Evolutionary conservation across 2,113 vertebrate species (phyloP).

Genomic region (Marcusenius ussheri): DNA sequence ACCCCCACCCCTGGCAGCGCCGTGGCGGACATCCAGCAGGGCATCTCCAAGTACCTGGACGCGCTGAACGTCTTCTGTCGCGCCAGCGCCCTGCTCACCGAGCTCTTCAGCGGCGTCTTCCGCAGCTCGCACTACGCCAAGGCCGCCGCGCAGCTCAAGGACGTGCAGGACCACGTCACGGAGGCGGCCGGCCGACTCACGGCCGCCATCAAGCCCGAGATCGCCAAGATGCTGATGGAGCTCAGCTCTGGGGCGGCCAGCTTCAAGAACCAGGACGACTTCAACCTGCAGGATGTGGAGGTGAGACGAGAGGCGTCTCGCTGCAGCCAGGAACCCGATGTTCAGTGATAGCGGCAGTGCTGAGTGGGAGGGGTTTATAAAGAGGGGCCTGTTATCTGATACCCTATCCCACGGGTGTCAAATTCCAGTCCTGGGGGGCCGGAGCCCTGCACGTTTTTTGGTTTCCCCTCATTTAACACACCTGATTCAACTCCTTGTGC

Average conservation of each 20-base stretch:
- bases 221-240: slow-evolving; percentile 99
- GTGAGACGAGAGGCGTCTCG: slow-evolving; percentile 43
- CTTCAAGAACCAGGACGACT: slow-evolving; percentile 96
- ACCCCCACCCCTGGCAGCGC: slow-evolving; percentile 70
- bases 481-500: too few relatives aligned
- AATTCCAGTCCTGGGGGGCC: too few relatives aligned
- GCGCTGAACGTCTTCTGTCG: slow-evolving; percentile 96
- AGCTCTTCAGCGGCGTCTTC: slow-evolving; percentile 96
- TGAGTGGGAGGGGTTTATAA: too few relatives aligned
- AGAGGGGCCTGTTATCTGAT: too few relatives aligned
- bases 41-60: slow-evolving; percentile 97
- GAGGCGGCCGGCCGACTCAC: slow-evolving; percentile 93
- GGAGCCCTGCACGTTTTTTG: too few relatives aligned
- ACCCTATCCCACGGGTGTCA: not conserved
- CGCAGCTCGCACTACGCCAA: slow-evolving; percentile 96
- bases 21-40: slow-evolving; percentile 96
- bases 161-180: slow-evolving; percentile 99
- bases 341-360: too few relatives aligned
- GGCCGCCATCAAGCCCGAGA: slow-evolving; percentile 98
- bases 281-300: slow-evolving; percentile 96
- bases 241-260: slow-evolving; percentile 89
- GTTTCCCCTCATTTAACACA: too few relatives aligned
- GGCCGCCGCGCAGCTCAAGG: slow-evolving; percentile 97
- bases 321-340: too few relatives aligned
- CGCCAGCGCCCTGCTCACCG: slow-evolving; percentile 93